A percentile compares a stretch with the other conserved stretches of the same genome.
phyloP scores from a whole-genome alignment of 2,113 vertebrate genomes.

The Scopus umbretta region DNA sequence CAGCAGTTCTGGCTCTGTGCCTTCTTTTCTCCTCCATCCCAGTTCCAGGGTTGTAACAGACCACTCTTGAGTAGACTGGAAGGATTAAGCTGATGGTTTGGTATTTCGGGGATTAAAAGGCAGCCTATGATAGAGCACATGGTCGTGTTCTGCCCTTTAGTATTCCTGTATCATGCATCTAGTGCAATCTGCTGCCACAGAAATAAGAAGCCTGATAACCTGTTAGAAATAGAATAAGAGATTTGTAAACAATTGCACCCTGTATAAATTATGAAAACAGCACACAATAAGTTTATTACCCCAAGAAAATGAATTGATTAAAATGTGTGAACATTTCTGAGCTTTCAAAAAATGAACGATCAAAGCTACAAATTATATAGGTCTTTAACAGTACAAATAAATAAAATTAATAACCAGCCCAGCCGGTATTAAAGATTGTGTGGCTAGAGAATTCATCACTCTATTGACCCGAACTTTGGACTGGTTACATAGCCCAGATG shows the following conservation, averaged over 20 bases:
- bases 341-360: background rate
- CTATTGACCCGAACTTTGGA: background rate
- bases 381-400: slow-evolving; percentile 34
- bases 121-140: slow-evolving; percentile 22
- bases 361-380: background rate
- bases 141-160: slow-evolving; percentile 54
- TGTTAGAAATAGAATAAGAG: slow-evolving; percentile 29
- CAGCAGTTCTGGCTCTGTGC: slow-evolving; percentile 40
- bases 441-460: background rate
- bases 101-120: slow-evolving; percentile 48
- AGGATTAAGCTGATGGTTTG: slow-evolving; percentile 18
- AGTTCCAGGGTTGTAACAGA: slow-evolving; percentile 2
- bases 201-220: slow-evolving; percentile 15
- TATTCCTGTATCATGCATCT: slow-evolving; percentile 25
- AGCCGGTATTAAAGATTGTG: background rate
- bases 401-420: background rate
- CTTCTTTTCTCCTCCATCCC: slow-evolving; percentile 11
- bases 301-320: background rate
- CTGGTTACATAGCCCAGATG: background rate
- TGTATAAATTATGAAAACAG: background rate
- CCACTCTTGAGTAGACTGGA: background rate
- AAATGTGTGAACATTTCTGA: background rate
- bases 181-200: slow-evolving; percentile 48
- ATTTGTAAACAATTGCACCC: slow-evolving; percentile 25
- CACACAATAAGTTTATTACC: background rate